Percentiles rank a stretch among this genome's conserved stretches.
phyloP scores from a whole-genome alignment of 2,797 vertebrate genomes.

The Carduelis carduelis region DNA sequence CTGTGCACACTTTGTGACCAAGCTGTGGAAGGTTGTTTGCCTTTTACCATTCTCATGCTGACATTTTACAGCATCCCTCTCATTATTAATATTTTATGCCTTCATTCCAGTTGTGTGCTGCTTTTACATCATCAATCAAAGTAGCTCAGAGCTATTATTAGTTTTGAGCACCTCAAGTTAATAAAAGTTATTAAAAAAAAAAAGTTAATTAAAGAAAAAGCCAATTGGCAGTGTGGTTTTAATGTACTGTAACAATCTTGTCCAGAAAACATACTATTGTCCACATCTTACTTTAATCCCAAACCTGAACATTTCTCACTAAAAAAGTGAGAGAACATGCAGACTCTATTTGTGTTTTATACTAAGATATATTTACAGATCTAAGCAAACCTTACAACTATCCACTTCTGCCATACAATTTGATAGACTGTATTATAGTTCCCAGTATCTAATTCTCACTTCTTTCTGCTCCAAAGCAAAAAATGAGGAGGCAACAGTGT shows the following conservation, averaged over 20 bases:
- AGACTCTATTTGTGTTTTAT: neutral
- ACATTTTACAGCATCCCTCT: neutral
- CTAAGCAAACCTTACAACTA: neutral
- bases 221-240: neutral
- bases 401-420: neutral
- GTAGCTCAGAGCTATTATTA: neutral
- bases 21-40: neutral
- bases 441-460: neutral
- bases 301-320: neutral
- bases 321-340: neutral
- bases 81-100: neutral
- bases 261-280: neutral
- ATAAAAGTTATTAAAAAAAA: neutral
- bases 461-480: neutral
- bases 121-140: neutral
- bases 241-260: neutral
- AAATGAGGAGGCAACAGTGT: neutral
- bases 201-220: neutral
- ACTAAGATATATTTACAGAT: neutral
- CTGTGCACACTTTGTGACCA: neutral
- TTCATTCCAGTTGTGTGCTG: neutral
- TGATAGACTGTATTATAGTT: neutral
- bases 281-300: neutral
- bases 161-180: neutral
- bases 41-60: neutral